Evolutionary conservation across 2,113 vertebrate genomes (phyloP).

Genomic region (Ibidorhyncha struthersii): DNA sequence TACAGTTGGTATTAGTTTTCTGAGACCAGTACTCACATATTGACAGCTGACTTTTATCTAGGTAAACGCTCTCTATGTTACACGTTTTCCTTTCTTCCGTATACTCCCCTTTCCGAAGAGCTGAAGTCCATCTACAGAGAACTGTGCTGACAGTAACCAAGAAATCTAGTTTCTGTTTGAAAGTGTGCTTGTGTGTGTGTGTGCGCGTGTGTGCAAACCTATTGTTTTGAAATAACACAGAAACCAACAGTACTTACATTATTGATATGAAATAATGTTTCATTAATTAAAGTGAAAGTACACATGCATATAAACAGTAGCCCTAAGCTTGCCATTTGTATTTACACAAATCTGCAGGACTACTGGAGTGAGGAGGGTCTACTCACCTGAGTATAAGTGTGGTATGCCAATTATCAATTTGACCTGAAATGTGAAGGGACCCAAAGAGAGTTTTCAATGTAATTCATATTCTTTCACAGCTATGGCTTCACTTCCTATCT

Average conservation of each 20-base stretch:
- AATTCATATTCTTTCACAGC: not conserved
- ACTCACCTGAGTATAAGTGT: not conserved
- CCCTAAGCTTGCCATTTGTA: not conserved
- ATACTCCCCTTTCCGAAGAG: not conserved
- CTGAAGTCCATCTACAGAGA: not conserved
- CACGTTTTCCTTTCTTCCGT: not conserved
- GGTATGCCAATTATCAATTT: not conserved
- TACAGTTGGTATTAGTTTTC: slow-evolving; percentile 75
- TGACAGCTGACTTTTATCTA: slow-evolving; percentile 47
- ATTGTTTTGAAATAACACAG: not conserved
- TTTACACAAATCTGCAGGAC: not conserved
- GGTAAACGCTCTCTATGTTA: not conserved
- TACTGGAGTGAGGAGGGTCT: not conserved
- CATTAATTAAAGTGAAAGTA: not conserved
- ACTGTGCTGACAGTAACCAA: not conserved
- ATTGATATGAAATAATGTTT: not conserved
- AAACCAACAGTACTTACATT: rapidly evolving
- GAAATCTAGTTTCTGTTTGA: not conserved
- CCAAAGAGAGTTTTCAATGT: not conserved
- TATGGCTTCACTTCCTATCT: not conserved
- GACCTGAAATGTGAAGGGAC: not conserved
- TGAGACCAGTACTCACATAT: not conserved
- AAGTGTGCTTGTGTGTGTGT: not conserved
- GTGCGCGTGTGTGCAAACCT: not conserved
- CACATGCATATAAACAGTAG: not conserved